Evolutionary conservation across 1,140 invertebrate genomes (phyloP).

Genomic region (Bombus impatiens): DNA sequence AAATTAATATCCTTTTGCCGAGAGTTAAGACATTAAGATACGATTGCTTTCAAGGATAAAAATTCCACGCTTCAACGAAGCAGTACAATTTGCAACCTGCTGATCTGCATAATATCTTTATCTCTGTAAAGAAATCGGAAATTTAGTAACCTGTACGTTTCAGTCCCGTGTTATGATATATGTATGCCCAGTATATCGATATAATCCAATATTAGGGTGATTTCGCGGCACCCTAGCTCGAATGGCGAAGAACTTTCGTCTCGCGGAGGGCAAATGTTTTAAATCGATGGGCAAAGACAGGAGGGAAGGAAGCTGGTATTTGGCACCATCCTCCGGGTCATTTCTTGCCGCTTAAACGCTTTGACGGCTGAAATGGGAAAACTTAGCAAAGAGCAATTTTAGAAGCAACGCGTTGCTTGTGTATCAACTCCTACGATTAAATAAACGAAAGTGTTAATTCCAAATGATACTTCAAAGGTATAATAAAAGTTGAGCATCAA

Average conservation of each 20-base stretch:
- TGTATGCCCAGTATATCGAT: slow-evolving; percentile 44
- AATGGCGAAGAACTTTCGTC: slow-evolving; percentile 50
- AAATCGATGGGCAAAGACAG: slow-evolving; percentile 47
- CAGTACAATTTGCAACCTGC: neutral
- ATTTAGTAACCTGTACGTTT: slow-evolving; percentile 32
- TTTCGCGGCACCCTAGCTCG: slow-evolving; percentile 34
- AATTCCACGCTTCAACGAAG: neutral
- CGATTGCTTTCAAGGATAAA: neutral
- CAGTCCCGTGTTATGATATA: slow-evolving; percentile 34
- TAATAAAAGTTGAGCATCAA: no score
- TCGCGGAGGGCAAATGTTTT: slow-evolving; percentile 54
- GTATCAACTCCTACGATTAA: neutral
- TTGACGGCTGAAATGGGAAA: slow-evolving; percentile 19
- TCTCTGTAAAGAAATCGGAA: slow-evolving; percentile 35
- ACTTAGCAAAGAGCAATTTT: slow-evolving; percentile 29
- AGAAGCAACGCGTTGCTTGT: slow-evolving; percentile 14
- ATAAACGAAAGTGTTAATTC: slow-evolving; percentile 6
- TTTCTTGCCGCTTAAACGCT: slow-evolving; percentile 44
- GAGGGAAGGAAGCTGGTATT: slow-evolving; percentile 55
- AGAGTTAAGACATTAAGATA: neutral
- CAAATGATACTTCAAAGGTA: neutral
- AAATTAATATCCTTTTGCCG: neutral
- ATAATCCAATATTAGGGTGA: slow-evolving; percentile 59
- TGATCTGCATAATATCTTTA: slow-evolving; percentile 29
- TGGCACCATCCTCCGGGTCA: slow-evolving; percentile 29